These are phyloP conservation scores for Drosophila serrata DNA, from an alignment of 1,140 invertebrate genomes.

Conservation along the genomic window DNA sequence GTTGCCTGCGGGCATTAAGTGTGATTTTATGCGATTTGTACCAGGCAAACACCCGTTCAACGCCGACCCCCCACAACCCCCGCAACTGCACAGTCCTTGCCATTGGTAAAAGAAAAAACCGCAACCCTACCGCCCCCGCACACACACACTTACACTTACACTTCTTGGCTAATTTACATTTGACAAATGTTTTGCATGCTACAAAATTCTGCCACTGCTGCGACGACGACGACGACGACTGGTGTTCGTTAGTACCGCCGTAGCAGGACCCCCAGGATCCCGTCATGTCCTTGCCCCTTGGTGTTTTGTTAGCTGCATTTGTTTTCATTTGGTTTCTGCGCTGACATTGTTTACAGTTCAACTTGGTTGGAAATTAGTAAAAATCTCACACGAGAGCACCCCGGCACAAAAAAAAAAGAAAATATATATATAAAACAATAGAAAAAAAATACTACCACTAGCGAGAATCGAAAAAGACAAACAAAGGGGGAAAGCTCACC, in stretches of 20 bases:
- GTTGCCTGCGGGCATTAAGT: constrained; percentile 81
- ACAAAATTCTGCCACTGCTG: constrained; percentile 68
- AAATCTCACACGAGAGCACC: constrained; percentile 70
- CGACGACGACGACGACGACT: constrained; percentile 44
- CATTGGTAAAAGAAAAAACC: constrained; percentile 59
- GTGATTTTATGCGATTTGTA: constrained; percentile 82
- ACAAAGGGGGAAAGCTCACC: not conserved
- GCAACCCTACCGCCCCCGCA: constrained; percentile 16
- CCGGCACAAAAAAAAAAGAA: constrained; percentile 22
- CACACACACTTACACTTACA: constrained; percentile 14
- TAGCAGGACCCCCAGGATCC: constrained; percentile 5
- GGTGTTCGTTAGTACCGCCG: constrained; percentile 66
- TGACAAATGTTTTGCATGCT: constrained; percentile 80
- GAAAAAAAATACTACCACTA: constrained; percentile 21
- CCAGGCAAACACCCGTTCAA: constrained; percentile 44
- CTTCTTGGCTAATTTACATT: constrained; percentile 78
- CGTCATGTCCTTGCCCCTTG: constrained; percentile 31
- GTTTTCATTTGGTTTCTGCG: constrained; percentile 76
- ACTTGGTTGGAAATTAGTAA: constrained; percentile 78
- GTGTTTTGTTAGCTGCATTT: constrained; percentile 74
- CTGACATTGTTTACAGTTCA: constrained; percentile 81
- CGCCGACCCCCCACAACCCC: not conserved
- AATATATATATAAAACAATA: constrained; percentile 31
- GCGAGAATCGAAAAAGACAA: constrained; percentile 33
- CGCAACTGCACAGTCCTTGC: constrained; percentile 9